phyloP scores from a whole-genome alignment of 2,797 vertebrate species.

The Malurus leucopterus region DNA sequence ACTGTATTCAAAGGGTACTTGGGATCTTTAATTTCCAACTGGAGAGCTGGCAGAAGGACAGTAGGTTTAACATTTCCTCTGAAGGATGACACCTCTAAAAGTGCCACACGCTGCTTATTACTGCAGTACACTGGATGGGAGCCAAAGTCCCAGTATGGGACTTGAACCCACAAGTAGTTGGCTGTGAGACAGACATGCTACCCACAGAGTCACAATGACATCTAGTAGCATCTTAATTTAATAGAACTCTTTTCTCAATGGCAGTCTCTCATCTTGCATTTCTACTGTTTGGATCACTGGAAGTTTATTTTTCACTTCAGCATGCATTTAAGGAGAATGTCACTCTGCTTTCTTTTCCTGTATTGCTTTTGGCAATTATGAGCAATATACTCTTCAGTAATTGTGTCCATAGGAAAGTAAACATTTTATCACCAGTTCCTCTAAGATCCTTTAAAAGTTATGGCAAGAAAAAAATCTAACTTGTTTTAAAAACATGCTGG shows the following conservation, averaged over 20 bases:
- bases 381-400: background rate
- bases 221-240: constrained; percentile 59
- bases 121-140: constrained; percentile 26
- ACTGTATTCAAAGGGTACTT: constrained; percentile 27
- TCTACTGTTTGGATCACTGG: background rate
- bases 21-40: constrained; percentile 55
- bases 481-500: background rate
- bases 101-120: constrained; percentile 39
- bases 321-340: background rate
- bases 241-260: constrained; percentile 14
- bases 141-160: constrained; percentile 53
- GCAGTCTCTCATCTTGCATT: background rate
- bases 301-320: constrained; percentile 27
- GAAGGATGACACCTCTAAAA: constrained; percentile 56
- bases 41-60: constrained; percentile 45
- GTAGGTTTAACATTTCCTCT: constrained; percentile 41
- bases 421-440: background rate
- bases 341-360: background rate
- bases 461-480: background rate
- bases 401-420: background rate
- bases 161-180: constrained; percentile 53
- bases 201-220: constrained; percentile 51
- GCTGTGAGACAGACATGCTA: constrained; percentile 48
- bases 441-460: background rate
- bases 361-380: background rate